phyloP scores from a whole-genome alignment of 2,113 vertebrate species.

The Engystomops pustulosus region DNA sequence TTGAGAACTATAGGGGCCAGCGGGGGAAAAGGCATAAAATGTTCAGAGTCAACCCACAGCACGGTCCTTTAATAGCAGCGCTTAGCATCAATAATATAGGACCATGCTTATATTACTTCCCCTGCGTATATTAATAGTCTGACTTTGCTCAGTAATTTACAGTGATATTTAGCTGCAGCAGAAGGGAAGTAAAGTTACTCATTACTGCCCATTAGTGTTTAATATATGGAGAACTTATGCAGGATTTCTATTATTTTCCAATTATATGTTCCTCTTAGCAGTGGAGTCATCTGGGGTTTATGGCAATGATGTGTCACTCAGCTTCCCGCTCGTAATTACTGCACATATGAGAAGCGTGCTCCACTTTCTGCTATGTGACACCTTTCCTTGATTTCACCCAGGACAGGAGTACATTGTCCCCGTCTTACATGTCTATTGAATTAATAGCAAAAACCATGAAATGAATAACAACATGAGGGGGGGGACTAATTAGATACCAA shows the following conservation, averaged over 20 bases:
- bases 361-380: neutral
- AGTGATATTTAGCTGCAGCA: neutral
- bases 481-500: neutral
- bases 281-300: constrained; percentile 3
- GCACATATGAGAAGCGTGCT: neutral
- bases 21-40: too few relatives aligned
- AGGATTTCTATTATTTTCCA: neutral
- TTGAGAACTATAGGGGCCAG: too few relatives aligned
- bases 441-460: neutral
- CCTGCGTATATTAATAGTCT: neutral
- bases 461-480: neutral
- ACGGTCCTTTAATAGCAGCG: neutral
- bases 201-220: constrained; percentile 6
- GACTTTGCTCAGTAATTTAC: neutral
- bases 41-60: neutral
- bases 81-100: too few relatives aligned
- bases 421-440: neutral
- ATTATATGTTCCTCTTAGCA: neutral
- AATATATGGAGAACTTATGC: constrained; percentile 15
- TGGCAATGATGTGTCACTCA: neutral
- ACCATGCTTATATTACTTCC: neutral
- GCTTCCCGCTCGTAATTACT: neutral
- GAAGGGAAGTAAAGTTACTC: neutral
- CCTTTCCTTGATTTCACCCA: neutral
- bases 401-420: neutral